A percentile compares a stretch with the other conserved stretches of the same genome.
phyloP scores from a whole-genome alignment of 2,113 vertebrate genomes.

The Serilophus lunatus region DNA sequence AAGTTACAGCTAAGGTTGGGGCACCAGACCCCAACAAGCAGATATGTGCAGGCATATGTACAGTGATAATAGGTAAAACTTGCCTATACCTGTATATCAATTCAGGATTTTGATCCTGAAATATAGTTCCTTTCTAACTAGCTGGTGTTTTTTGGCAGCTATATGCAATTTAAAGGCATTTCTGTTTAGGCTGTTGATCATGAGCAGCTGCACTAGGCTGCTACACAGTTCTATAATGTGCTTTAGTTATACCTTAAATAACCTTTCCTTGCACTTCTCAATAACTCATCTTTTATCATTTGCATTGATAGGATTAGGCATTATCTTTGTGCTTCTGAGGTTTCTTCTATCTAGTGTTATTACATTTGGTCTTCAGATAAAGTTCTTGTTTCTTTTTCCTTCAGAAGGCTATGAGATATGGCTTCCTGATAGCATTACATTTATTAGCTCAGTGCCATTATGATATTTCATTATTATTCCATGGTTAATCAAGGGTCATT shows the following conservation, averaged over 20 bases:
- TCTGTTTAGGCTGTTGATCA: not conserved
- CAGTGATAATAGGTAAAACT: not conserved
- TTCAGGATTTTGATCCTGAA: not conserved
- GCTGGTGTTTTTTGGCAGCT: not conserved
- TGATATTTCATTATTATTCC: not conserved
- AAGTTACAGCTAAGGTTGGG: not conserved
- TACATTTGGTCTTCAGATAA: not conserved
- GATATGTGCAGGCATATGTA: not conserved
- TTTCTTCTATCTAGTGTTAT: not conserved
- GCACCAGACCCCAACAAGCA: not conserved
- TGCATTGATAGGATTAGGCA: not conserved
- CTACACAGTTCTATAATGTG: not conserved
- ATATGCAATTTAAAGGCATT: not conserved
- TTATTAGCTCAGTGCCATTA: not conserved
- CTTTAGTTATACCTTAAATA: not conserved
- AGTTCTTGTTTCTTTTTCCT: accelerated
- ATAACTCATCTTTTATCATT: not conserved
- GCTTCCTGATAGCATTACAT: not conserved
- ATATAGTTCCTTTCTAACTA: not conserved
- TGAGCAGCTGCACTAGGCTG: not conserved
- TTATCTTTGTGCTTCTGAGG: not conserved
- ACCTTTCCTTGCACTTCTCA: not conserved
- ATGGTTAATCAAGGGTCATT: not conserved
- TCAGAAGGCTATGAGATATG: not conserved
- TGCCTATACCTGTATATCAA: not conserved